Evolutionary conservation across 2,113 vertebrate genomes (phyloP).

Genomic region (Silurus meridionalis): DNA sequence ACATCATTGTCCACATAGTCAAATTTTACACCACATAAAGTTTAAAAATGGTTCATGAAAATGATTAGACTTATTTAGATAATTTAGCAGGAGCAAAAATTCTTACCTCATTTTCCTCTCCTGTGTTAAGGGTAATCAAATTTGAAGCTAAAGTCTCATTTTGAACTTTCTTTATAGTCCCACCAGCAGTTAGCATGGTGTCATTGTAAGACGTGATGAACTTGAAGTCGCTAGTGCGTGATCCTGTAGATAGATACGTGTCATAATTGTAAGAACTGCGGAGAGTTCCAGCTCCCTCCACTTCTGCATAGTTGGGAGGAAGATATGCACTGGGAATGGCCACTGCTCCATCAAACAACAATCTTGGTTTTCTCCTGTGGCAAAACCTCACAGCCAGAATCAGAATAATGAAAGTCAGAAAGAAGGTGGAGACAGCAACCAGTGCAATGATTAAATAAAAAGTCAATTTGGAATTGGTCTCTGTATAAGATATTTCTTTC

Average conservation of each 20-base stretch:
- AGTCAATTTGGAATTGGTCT: constrained; percentile 48
- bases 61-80: no score
- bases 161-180: constrained; percentile 45
- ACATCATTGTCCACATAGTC: no score
- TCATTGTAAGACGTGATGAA: constrained; percentile 55
- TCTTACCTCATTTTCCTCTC: constrained; percentile 18
- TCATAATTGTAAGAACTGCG: constrained; percentile 56
- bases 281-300: constrained; percentile 56
- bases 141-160: not conserved
- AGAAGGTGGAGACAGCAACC: constrained; percentile 50
- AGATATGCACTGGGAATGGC: constrained; percentile 54
- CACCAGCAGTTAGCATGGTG: constrained; percentile 38
- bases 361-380: constrained; percentile 50
- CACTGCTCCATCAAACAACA: constrained; percentile 54
- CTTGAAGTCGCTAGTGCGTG: constrained; percentile 60
- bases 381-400: constrained; percentile 49
- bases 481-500: constrained; percentile 53
- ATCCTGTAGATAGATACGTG: constrained; percentile 54
- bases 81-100: not conserved
- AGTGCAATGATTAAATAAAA: constrained; percentile 48
- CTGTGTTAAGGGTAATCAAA: constrained; percentile 27
- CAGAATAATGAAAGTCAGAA: constrained; percentile 52
- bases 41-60: no score
- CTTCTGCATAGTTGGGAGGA: constrained; percentile 56
- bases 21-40: not conserved